phyloP scores from a whole-genome alignment of 1,140 invertebrate genomes.

The Neodiprion lecontei region DNA sequence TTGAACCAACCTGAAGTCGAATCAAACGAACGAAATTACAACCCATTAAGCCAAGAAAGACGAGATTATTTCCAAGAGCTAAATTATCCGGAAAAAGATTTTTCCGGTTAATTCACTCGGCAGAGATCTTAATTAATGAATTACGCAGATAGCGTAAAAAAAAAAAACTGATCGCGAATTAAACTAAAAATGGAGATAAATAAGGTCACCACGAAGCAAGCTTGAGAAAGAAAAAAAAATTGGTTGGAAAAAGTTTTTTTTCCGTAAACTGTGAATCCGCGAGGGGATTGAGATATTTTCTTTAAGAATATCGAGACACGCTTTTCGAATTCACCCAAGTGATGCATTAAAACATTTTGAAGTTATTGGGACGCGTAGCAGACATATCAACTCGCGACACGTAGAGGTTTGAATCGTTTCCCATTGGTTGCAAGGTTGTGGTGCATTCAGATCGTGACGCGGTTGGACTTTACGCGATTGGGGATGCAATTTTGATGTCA shows the following conservation, averaged over 20 bases:
- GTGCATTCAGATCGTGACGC: background rate
- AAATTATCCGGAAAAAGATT: too few relatives aligned
- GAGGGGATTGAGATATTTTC: too few relatives aligned
- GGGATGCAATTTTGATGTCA: constrained; percentile 48
- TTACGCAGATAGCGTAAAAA: too few relatives aligned
- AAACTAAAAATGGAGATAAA: too few relatives aligned
- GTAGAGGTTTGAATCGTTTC: background rate
- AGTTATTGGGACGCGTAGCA: background rate
- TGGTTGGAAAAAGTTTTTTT: too few relatives aligned
- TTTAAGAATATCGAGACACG: too few relatives aligned
- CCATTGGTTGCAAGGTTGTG: background rate
- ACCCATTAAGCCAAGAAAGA: background rate
- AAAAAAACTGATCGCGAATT: too few relatives aligned
- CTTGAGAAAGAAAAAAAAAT: too few relatives aligned
- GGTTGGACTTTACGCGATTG: constrained; percentile 35
- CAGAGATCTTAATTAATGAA: too few relatives aligned
- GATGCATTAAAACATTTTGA: background rate
- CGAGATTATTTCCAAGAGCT: background rate
- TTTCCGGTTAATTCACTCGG: too few relatives aligned
- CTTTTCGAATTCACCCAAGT: background rate
- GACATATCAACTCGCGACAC: background rate
- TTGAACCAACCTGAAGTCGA: background rate
- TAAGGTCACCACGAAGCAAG: too few relatives aligned
- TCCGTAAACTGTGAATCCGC: too few relatives aligned
- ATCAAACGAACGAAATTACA: background rate